phyloP scores from a whole-genome alignment of 2,797 vertebrate species.

The Sarcoramphus papa region DNA sequence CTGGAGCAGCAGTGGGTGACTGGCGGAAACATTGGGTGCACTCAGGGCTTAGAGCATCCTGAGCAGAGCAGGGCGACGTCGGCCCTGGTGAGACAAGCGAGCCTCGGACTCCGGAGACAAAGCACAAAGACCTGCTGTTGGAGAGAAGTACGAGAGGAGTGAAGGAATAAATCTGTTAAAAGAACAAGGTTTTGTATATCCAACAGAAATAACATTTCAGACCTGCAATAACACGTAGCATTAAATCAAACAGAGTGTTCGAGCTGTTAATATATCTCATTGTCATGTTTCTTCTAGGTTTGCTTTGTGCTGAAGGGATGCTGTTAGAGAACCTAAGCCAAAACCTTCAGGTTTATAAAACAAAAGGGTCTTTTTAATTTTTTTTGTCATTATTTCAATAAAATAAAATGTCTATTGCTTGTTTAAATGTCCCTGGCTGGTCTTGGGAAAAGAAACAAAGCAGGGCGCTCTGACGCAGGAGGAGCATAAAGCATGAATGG shows the following conservation, averaged over 20 bases:
- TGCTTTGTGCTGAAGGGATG: not conserved
- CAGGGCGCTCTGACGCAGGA: not conserved
- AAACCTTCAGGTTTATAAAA: not conserved
- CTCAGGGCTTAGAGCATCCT: not conserved
- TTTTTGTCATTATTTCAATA: not conserved
- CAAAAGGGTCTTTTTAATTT: not conserved
- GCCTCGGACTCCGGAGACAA: not conserved
- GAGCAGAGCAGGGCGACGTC: not conserved
- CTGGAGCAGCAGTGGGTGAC: not conserved
- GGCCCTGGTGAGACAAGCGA: not conserved
- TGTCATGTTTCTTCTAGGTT: not conserved
- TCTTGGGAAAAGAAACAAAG: conserved; percentile 4
- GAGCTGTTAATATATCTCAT: not conserved
- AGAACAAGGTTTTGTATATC: conserved; percentile 2
- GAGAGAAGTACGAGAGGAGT: not conserved
- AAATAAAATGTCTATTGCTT: not conserved
- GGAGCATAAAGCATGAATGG: not conserved
- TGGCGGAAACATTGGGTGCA: not conserved
- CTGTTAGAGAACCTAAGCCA: not conserved
- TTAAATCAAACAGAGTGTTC: not conserved
- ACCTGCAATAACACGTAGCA: not conserved
- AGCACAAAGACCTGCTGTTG: not conserved
- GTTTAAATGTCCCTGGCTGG: not conserved
- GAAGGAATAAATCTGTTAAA: not conserved
- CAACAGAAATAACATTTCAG: conserved; percentile 34